These are phyloP conservation scores for Styela clava DNA, from an alignment of 23 tunicate genomes.

Conservation along the genomic window DNA sequence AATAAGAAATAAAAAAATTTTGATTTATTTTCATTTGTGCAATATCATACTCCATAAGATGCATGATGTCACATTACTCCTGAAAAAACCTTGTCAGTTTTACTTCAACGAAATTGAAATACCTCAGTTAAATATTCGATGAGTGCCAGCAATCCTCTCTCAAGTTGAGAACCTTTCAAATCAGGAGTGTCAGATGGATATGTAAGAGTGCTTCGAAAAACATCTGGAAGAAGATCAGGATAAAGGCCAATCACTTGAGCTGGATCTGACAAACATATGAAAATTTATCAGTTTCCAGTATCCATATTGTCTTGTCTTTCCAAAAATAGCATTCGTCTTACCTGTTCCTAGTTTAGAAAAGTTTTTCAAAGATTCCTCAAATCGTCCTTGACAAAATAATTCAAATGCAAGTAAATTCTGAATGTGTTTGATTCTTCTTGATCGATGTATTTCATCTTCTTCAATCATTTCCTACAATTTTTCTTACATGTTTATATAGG, in stretches of 20 bases:
- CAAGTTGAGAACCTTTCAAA: slow-evolving; percentile 36
- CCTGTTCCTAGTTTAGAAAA: slow-evolving; percentile 62
- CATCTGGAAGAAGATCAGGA: slow-evolving; percentile 66
- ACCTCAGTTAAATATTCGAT: slow-evolving; percentile 74
- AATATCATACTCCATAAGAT: too few species aligned
- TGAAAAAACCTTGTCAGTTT: too few species aligned
- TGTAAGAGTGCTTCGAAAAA: slow-evolving; percentile 28
- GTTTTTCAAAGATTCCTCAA: slow-evolving; percentile 57
- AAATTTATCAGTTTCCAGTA: neutral
- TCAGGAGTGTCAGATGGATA: slow-evolving; percentile 53
- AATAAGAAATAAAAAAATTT: too few species aligned
- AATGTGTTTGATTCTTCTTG: slow-evolving; percentile 54
- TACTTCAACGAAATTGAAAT: too few species aligned
- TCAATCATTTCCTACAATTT: slow-evolving; percentile 45
- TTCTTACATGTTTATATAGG: neutral
- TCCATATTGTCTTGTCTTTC: neutral
- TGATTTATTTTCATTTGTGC: too few species aligned
- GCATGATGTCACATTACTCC: too few species aligned
- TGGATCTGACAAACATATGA: slow-evolving; percentile 45
- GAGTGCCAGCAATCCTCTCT: slow-evolving; percentile 62
- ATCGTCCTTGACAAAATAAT: slow-evolving; percentile 55
- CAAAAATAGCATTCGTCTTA: neutral
- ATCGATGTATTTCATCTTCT: slow-evolving; percentile 36
- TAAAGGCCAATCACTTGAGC: slow-evolving; percentile 81
- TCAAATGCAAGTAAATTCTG: slow-evolving; percentile 79